These are phyloP conservation scores for Petrolisthes cinctipes DNA, from an alignment of 2,888 invertebrate species.

Conservation along the genomic window DNA sequence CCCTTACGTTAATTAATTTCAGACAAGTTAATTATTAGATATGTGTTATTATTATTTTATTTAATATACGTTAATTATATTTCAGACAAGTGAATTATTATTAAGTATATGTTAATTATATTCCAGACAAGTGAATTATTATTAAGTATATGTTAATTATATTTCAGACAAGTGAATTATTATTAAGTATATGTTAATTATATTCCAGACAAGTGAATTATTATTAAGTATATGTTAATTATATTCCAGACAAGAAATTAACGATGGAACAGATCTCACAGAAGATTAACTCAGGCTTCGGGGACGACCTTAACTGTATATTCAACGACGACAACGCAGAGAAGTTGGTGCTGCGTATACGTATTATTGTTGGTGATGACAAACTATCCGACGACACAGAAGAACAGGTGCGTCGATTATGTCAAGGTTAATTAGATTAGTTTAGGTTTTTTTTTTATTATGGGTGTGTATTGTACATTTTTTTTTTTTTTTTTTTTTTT, in stretches of 20 bases:
- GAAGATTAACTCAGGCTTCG: conserved; percentile 98
- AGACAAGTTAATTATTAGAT: too few species aligned
- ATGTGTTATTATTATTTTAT: too few species aligned
- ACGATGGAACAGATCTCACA: conserved; percentile 99
- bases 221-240: too few species aligned
- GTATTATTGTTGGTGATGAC: conserved; percentile 98
- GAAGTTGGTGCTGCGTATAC: conserved; percentile 94
- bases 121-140: too few species aligned
- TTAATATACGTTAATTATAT: too few species aligned
- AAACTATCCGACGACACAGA: conserved; percentile 83
- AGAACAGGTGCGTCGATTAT: conserved; percentile 72
- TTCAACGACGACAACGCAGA: conserved; percentile 99
- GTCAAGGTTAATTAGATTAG: background rate
- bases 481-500: background rate
- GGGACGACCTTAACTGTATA: conserved; percentile 98
- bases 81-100: too few species aligned
- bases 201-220: too few species aligned
- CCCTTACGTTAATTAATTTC: too few species aligned
- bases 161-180: too few species aligned
- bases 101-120: too few species aligned
- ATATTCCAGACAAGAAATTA: conserved; percentile 86
- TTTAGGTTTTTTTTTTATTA: background rate
- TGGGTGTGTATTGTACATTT: background rate
- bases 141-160: too few species aligned
- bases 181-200: too few species aligned